These are phyloP conservation scores for Drosophila tani DNA, from an alignment of 1,140 invertebrate species.

Conservation along the genomic window DNA sequence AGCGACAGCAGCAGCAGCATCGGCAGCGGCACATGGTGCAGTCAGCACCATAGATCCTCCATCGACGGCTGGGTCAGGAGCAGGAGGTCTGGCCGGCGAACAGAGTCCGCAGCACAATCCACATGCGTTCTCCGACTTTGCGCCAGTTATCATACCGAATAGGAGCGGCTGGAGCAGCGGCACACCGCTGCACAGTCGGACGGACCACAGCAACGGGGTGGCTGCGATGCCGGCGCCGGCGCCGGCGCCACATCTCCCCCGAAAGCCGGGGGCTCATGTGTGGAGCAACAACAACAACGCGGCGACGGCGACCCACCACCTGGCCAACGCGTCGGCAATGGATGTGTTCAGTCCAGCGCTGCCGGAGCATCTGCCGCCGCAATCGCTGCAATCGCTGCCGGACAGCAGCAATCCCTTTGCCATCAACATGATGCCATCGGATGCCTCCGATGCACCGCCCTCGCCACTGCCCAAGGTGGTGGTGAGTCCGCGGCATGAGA, in stretches of 20 bases:
- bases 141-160: constrained; percentile 77
- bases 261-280: constrained; percentile 69
- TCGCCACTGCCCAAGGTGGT: constrained; percentile 74
- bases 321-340: constrained; percentile 24
- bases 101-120: constrained; percentile 79
- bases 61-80: constrained; percentile 8
- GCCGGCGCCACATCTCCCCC: constrained; percentile 73
- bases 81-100: constrained; percentile 44
- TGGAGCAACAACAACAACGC: constrained; percentile 64
- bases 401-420: constrained; percentile 49
- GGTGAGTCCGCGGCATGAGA: constrained; percentile 74
- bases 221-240: constrained; percentile 58
- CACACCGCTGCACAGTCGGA: constrained; percentile 49
- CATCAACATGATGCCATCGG: constrained; percentile 27
- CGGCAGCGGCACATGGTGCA: constrained; percentile 16
- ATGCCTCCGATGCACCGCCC: constrained; percentile 51
- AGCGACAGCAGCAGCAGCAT: constrained; percentile 30
- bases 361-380: constrained; percentile 41
- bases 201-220: constrained; percentile 58
- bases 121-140: constrained; percentile 77
- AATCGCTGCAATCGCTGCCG: constrained; percentile 26
- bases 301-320: not conserved
- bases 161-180: constrained; percentile 68
- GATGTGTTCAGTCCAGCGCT: constrained; percentile 66
- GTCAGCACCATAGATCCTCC: constrained; percentile 5